Evolutionary conservation across 2,113 vertebrate species (phyloP), one percentile per base, ranked within the genome.

Genomic region (Xyrauchen texanus): DNA sequence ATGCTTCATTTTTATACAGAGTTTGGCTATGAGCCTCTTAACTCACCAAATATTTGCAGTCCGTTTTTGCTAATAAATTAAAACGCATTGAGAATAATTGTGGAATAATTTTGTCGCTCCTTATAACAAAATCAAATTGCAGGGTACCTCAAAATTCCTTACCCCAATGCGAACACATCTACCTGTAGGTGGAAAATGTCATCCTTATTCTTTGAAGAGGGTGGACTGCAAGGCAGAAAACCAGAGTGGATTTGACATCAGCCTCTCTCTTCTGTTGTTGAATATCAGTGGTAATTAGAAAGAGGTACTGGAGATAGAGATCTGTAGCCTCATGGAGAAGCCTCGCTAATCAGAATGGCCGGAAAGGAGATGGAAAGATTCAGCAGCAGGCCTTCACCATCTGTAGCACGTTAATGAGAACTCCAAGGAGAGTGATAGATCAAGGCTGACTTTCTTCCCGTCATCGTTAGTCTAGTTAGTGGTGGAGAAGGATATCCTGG

Each of bases 211-310:
- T 72, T 61, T 60, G 42, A 7, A 11, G 70, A 12, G n/a, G 44
- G n/a, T 46, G 3, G 10, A 61, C 64, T 42, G 68, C 76, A 45
- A 55, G 52, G 16, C 57, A 66, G 64, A 65, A 53, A 72, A 64
- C 13, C 7, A 68, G 21, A 79, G 78, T 66, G 76, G 47, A 68
- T 80, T 52, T 46, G 10, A 12, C 64, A 53, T 68, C 52, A 44
- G 57, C 6, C 73, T 45, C 44, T 61, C 61, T 47, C 45, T 34
- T 34, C 60, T 55, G 15, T 71, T 7, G 53, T 52, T 45, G 67
- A 79, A 72, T 77, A 58, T 67, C 58, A 53, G n/a, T 66, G 71
- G 68, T 80, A 77, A 83, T 83, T 83, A 76, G 53, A 80, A 16
- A 4, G 8, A 67, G 12, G 60, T 63, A 67, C 73, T 62, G 73